phyloP scores from a whole-genome alignment of 2,113 vertebrate species.

The Tetrax tetrax region DNA sequence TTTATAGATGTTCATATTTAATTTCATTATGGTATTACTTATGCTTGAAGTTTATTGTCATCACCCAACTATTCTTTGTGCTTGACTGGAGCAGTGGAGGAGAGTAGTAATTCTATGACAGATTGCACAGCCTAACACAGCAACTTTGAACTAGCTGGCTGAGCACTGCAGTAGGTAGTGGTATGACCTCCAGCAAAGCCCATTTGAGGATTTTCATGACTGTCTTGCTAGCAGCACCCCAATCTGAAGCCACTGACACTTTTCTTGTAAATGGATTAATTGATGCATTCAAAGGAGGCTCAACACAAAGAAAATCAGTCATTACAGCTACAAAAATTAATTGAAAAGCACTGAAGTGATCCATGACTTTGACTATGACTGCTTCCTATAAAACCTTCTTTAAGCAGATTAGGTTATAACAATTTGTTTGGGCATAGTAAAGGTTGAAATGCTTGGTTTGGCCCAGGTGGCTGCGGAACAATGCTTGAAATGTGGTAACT shows the following conservation, averaged over 20 bases:
- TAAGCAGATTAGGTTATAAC: background rate
- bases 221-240: background rate
- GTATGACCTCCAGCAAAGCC: background rate
- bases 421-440: background rate
- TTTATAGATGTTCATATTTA: background rate
- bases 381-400: background rate
- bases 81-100: background rate
- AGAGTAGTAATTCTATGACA: background rate
- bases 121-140: background rate
- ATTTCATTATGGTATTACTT: background rate
- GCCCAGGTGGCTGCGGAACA: slow-evolving; percentile 58
- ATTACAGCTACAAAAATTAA: background rate
- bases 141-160: background rate
- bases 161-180: background rate
- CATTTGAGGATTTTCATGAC: background rate
- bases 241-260: background rate
- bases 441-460: slow-evolving; percentile 58
- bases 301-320: background rate
- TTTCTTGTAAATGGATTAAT: background rate
- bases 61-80: background rate
- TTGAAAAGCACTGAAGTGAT: background rate
- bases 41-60: background rate
- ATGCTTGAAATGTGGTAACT: background rate
- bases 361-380: background rate
- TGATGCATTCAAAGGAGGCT: background rate